These are phyloP conservation scores for Agelaius tricolor DNA, from an alignment of 2,113 vertebrate genomes.

Conservation along the genomic window DNA sequence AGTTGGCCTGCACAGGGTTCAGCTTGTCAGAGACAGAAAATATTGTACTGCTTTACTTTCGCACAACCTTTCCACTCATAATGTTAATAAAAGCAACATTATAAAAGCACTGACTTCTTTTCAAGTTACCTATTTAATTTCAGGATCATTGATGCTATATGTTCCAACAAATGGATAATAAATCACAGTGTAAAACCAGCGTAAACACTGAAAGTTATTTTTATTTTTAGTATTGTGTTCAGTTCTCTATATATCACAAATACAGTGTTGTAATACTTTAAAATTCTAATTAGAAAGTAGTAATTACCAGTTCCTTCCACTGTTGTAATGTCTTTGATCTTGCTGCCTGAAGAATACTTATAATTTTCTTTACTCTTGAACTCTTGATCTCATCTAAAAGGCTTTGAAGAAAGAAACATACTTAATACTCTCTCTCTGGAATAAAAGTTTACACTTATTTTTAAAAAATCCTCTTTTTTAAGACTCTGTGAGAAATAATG, in stretches of 20 bases:
- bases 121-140: background rate
- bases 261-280: background rate
- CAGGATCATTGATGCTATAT: background rate
- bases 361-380: conserved; percentile 79
- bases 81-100: background rate
- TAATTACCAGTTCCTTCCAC: conserved; percentile 82
- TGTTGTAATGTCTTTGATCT: conserved; percentile 75
- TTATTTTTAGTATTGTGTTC: background rate
- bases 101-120: background rate
- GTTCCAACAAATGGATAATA: background rate
- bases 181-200: background rate
- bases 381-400: conserved; percentile 83
- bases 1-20: background rate
- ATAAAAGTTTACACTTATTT: background rate
- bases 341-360: conserved; percentile 81
- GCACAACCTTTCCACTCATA: background rate
- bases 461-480: background rate
- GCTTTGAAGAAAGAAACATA: conserved; percentile 64
- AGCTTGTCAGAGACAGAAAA: background rate
- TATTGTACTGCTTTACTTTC: background rate
- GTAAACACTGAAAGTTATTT: background rate
- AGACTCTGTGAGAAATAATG: background rate
- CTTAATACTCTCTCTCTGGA: background rate
- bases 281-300: background rate
- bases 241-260: background rate